Percentiles rank a stretch among this genome's conserved stretches.
phyloP scores from a whole-genome alignment of 1,140 invertebrate genomes.

The Trypoxylus dichotomus region DNA sequence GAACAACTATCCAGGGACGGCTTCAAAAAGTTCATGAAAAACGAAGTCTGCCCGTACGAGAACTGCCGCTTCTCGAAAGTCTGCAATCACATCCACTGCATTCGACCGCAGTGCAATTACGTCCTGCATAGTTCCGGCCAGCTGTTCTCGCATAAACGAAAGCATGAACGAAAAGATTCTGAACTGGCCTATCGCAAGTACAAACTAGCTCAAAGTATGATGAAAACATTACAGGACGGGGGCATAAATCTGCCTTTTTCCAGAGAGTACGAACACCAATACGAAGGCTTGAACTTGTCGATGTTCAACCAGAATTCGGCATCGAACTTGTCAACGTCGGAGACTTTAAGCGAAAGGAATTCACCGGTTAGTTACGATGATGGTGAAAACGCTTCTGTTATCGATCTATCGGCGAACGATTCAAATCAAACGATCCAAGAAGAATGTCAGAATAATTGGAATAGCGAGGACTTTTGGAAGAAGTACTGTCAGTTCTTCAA shows the following conservation, averaged over 20 bases:
- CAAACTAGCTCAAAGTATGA: conserved; percentile 59
- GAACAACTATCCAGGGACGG: conserved; percentile 93
- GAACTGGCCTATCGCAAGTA: conserved; percentile 82
- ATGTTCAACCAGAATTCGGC: conserved; percentile 43
- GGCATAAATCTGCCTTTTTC: conserved; percentile 38
- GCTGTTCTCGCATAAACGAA: conserved; percentile 96
- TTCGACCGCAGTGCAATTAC: conserved; percentile 91
- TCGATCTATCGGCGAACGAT: conserved; percentile 52
- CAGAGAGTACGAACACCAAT: conserved; percentile 46
- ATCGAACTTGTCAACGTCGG: conserved; percentile 49
- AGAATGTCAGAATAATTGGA: conserved; percentile 43
- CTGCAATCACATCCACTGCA: conserved; percentile 98
- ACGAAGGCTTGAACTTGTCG: conserved; percentile 44
- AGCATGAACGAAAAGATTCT: conserved; percentile 91
- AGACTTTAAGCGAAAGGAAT: conserved; percentile 50
- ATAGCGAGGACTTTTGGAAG: conserved; percentile 62
- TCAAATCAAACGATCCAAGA: conserved; percentile 40
- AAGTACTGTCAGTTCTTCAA: conserved; percentile 63
- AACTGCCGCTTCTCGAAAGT: conserved; percentile 91
- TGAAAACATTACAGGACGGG: conserved; percentile 51
- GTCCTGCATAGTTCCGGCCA: conserved; percentile 95
- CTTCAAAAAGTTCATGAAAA: conserved; percentile 99
- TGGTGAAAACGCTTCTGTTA: conserved; percentile 46
- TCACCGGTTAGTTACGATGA: conserved; percentile 51
- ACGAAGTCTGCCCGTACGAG: conserved; percentile 88